phyloP scores from a whole-genome alignment of 2,888 invertebrate genomes.

The Agonopterix subpropinquella region DNA sequence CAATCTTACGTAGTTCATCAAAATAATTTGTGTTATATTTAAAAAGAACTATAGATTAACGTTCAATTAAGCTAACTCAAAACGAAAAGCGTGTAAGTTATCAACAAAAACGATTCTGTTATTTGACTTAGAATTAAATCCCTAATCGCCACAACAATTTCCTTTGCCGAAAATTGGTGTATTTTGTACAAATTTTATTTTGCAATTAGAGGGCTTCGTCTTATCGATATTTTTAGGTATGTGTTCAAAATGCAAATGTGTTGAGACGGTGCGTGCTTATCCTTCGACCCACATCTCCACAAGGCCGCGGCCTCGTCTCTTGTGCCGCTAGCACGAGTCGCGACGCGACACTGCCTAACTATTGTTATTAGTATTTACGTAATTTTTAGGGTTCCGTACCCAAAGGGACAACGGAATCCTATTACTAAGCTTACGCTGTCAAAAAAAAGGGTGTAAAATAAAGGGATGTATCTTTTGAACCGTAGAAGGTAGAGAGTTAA shows the following conservation, averaged over 20 bases:
- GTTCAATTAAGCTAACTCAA: background rate
- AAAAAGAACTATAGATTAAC: background rate
- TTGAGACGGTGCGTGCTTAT: slow-evolving; percentile 52
- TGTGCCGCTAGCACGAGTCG: slow-evolving; percentile 25
- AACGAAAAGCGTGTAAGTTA: slow-evolving; percentile 8
- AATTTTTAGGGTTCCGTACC: too few relatives aligned
- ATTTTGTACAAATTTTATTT: slow-evolving; percentile 39
- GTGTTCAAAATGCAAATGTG: slow-evolving; percentile 70
- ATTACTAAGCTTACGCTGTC: too few relatives aligned
- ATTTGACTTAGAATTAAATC: slow-evolving; percentile 8
- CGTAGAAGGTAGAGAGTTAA: too few relatives aligned
- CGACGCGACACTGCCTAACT: slow-evolving; percentile 20
- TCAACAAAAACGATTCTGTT: slow-evolving; percentile 12
- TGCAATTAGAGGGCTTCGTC: slow-evolving; percentile 42
- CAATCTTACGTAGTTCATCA: too few relatives aligned
- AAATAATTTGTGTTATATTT: too few relatives aligned
- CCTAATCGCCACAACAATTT: slow-evolving; percentile 35
- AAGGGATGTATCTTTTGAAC: too few relatives aligned
- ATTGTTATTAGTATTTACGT: too few relatives aligned
- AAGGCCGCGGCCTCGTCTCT: slow-evolving; percentile 58
- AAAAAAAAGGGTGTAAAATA: too few relatives aligned
- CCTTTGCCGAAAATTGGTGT: slow-evolving; percentile 26
- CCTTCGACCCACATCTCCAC: slow-evolving; percentile 67
- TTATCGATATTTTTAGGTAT: slow-evolving; percentile 32
- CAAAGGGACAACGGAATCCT: too few relatives aligned